phyloP scores from a whole-genome alignment of 1,140 invertebrate species.

The Bombus confusus region DNA sequence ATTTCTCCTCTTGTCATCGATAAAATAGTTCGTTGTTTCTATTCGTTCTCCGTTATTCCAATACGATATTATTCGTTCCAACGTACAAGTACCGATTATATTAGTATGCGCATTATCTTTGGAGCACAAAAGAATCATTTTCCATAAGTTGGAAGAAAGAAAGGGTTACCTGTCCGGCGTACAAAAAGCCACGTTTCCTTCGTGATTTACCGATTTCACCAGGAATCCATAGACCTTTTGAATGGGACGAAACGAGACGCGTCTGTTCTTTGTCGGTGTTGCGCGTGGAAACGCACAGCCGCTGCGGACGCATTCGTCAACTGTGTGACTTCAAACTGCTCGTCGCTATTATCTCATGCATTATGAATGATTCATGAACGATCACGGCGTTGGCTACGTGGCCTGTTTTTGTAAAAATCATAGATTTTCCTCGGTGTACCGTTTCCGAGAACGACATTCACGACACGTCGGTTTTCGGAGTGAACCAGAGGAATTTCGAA shows the following conservation, averaged over 20 bases:
- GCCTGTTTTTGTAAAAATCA: slow-evolving; percentile 62
- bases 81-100: not conserved
- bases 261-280: slow-evolving; percentile 26
- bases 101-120: slow-evolving; percentile 11
- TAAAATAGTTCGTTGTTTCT: not conserved
- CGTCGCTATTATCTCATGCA: slow-evolving; percentile 70
- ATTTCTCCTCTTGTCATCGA: not conserved
- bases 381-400: slow-evolving; percentile 57
- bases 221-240: slow-evolving; percentile 1
- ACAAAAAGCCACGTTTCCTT: slow-evolving; percentile 1
- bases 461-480: slow-evolving; percentile 8
- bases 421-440: slow-evolving; percentile 42
- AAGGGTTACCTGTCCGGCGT: not conserved
- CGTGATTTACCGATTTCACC: slow-evolving; percentile 24
- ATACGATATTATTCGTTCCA: not conserved
- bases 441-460: slow-evolving; percentile 46
- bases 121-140: not conserved
- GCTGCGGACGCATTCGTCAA: slow-evolving; percentile 62
- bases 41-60: too few species aligned
- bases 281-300: slow-evolving; percentile 7
- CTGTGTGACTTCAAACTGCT: slow-evolving; percentile 49
- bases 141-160: not conserved
- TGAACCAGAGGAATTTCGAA: slow-evolving; percentile 2
- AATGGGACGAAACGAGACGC: not conserved
- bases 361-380: slow-evolving; percentile 73